These are phyloP conservation scores for Edolisoma coerulescens DNA, from an alignment of 2,113 vertebrate species.

Conservation along the genomic window DNA sequence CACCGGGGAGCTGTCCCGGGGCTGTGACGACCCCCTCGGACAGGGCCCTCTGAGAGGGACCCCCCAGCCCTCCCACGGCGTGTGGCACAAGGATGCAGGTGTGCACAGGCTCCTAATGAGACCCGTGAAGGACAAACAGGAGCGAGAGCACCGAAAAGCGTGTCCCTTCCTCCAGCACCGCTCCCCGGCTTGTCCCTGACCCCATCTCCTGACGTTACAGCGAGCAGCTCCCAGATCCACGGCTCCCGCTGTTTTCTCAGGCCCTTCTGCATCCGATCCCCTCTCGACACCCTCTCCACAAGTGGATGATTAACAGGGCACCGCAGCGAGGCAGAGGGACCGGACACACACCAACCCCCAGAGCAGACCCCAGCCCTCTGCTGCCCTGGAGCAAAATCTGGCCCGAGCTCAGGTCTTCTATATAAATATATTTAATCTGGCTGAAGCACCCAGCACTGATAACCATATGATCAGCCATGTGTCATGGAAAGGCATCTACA, in stretches of 20 bases:
- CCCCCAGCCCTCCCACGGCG: rapidly evolving
- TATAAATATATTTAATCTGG: constrained; percentile 37
- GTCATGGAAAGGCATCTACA: constrained; percentile 42
- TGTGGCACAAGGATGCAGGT: rapidly evolving
- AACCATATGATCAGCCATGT: constrained; percentile 33
- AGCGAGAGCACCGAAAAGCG: rapidly evolving
- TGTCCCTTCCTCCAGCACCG: background rate
- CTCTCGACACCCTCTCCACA: background rate
- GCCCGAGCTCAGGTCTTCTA: background rate
- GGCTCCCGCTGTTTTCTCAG: background rate
- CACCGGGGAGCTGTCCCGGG: rapidly evolving
- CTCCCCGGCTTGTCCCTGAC: background rate
- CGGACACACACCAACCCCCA: background rate
- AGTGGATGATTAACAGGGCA: background rate
- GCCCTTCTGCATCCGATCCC: background rate
- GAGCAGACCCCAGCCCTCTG: background rate
- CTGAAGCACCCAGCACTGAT: background rate
- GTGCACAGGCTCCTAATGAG: rapidly evolving
- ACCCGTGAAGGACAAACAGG: rapidly evolving
- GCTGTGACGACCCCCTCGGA: rapidly evolving
- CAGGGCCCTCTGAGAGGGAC: background rate
- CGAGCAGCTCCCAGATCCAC: rapidly evolving
- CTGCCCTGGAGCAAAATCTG: background rate
- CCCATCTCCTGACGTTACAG: background rate
- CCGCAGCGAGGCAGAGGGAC: background rate